A percentile compares a stretch with the other conserved stretches of the same genome.
These are phyloP conservation scores for Lycocerus yunnanus DNA, from an alignment of 2,888 invertebrate species.

Conservation along the genomic window DNA sequence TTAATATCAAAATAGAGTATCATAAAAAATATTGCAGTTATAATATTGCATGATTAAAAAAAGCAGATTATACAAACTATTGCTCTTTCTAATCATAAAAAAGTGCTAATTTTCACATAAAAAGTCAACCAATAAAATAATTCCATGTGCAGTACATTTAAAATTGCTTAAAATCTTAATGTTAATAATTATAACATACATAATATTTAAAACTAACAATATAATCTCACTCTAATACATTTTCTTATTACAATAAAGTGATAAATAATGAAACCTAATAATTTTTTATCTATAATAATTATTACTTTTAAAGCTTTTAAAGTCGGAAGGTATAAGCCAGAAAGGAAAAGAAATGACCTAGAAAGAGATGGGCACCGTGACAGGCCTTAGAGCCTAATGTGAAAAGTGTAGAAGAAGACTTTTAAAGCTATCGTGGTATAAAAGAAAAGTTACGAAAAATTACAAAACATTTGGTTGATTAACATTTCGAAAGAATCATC, in stretches of 20 bases:
- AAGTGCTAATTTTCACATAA: neutral
- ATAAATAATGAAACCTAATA: neutral
- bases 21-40: neutral
- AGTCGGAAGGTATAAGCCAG: too few relatives aligned
- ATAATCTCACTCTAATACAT: neutral
- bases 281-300: neutral
- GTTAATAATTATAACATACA: neutral
- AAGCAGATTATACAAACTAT: neutral
- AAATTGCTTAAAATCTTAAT: neutral
- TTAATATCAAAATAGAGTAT: neutral
- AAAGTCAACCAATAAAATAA: neutral
- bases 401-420: too few relatives aligned
- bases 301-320: too few relatives aligned
- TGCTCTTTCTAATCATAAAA: neutral
- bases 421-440: neutral
- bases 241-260: neutral
- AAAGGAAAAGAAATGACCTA: too few relatives aligned
- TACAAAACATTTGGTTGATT: conserved; percentile 37
- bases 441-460: conserved; percentile 6
- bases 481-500: conserved; percentile 39
- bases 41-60: neutral
- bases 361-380: too few relatives aligned
- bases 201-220: neutral
- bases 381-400: too few relatives aligned
- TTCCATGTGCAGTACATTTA: neutral